These are phyloP conservation scores for Lochmaea crataegi DNA, from an alignment of 2,888 invertebrate genomes.

Conservation along the genomic window DNA sequence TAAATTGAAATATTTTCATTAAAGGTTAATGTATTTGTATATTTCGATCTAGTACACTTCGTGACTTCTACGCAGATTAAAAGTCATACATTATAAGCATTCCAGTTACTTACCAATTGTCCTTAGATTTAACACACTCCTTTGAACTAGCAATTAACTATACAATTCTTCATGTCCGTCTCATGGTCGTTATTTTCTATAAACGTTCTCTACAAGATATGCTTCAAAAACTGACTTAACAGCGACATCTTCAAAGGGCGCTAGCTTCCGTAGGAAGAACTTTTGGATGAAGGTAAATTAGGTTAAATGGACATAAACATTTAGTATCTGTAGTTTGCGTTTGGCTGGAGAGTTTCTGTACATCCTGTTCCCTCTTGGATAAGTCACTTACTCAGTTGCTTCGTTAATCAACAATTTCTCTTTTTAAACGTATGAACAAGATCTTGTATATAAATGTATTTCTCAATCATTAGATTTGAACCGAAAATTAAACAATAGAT, in stretches of 20 bases:
- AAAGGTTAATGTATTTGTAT: constrained; percentile 4
- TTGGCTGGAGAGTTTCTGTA: too few relatives aligned
- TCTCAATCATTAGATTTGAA: neutral
- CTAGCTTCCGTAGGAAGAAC: too few relatives aligned
- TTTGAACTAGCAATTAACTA: neutral
- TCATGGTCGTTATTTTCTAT: neutral
- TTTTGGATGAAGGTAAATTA: too few relatives aligned
- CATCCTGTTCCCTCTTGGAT: too few relatives aligned
- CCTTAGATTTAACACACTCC: constrained; percentile 1
- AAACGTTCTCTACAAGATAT: neutral
- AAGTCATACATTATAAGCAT: neutral
- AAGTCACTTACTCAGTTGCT: too few relatives aligned
- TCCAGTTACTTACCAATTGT: neutral
- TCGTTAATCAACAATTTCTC: too few relatives aligned
- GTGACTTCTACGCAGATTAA: constrained; percentile 7
- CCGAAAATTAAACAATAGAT: neutral
- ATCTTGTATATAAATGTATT: too few relatives aligned
- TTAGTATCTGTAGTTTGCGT: too few relatives aligned
- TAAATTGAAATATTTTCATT: neutral
- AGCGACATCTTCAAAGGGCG: too few relatives aligned
- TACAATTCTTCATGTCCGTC: neutral
- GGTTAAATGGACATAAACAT: too few relatives aligned
- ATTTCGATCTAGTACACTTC: neutral
- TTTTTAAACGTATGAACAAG: too few relatives aligned
- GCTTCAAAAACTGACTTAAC: too few relatives aligned